Conservation (phyloP, 2,113 vertebrate species). For the Entosphenus tridentatus region DNA sequence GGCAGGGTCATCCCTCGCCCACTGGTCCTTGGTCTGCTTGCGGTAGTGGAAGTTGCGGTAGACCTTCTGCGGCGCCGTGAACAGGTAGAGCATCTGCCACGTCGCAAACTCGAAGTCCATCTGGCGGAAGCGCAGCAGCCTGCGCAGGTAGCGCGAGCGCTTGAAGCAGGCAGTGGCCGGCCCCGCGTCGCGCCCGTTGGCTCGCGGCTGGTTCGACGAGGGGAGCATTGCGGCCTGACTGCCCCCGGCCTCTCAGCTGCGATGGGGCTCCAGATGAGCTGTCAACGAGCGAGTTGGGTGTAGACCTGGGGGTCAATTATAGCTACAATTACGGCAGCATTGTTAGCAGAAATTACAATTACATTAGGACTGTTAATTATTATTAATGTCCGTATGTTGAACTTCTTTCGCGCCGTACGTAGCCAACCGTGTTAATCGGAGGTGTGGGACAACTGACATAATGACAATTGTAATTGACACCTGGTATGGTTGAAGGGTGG, state of each 20-base stretch:
- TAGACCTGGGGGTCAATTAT: too few relatives aligned
- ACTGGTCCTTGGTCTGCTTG: constrained; percentile 96
- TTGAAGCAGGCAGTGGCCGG: constrained; percentile 76
- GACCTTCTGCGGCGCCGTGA: constrained; percentile 79
- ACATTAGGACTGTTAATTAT: too few relatives aligned
- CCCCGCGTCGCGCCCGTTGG: constrained; percentile 35
- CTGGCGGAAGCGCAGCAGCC: constrained; percentile 56
- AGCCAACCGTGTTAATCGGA: too few relatives aligned
- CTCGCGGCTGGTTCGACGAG: not conserved
- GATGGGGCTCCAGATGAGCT: too few relatives aligned
- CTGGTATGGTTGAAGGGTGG: too few relatives aligned
- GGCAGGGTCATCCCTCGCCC: constrained; percentile 83
- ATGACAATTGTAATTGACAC: too few relatives aligned
- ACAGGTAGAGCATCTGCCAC: constrained; percentile 97
- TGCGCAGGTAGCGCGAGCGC: constrained; percentile 72
- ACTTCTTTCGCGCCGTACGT: too few relatives aligned
- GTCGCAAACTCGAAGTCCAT: constrained; percentile 96
- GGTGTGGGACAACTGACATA: too few relatives aligned
- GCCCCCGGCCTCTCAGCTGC: not conserved
- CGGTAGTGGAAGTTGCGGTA: constrained; percentile 97
- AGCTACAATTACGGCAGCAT: too few relatives aligned
- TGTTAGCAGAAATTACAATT: too few relatives aligned
- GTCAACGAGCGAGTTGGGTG: too few relatives aligned
- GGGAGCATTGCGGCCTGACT: not conserved
- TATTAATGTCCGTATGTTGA: too few relatives aligned